These are phyloP conservation scores for Ammospiza nelsoni DNA, from an alignment of 2,113 vertebrate genomes.

Conservation along the genomic window DNA sequence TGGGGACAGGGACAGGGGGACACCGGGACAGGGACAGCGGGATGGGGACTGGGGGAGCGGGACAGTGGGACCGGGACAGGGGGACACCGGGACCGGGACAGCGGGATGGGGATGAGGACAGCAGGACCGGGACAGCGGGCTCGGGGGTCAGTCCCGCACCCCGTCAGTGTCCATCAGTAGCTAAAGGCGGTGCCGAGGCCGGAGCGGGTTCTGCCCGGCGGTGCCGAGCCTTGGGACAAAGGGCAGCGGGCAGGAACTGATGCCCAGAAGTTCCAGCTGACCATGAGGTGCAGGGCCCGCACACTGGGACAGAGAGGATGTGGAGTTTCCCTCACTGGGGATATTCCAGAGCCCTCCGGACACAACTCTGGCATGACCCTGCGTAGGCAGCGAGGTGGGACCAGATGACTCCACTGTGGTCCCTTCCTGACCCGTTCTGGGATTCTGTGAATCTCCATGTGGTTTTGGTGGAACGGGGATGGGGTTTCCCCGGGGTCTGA, in stretches of 20 bases:
- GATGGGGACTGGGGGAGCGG: background rate
- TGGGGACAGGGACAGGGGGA: too few relatives aligned
- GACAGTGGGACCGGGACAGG: too few relatives aligned
- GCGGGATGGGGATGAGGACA: background rate
- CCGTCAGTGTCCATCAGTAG: rapidly evolving
- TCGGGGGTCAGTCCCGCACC: background rate
- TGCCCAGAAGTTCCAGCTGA: background rate
- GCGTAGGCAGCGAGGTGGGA: background rate
- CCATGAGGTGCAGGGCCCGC: background rate
- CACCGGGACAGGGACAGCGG: too few relatives aligned
- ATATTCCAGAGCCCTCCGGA: background rate
- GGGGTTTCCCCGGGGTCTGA: rapidly evolving
- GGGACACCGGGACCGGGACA: background rate
- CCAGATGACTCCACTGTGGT: background rate
- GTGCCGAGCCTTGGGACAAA: rapidly evolving
- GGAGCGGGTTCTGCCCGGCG: background rate
- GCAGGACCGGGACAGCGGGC: background rate
- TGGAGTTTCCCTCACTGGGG: background rate
- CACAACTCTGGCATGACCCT: background rate
- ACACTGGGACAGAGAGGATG: background rate
- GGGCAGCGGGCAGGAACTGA: background rate
- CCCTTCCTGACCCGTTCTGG: background rate
- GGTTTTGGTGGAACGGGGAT: background rate
- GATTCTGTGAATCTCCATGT: background rate
- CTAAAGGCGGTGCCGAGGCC: background rate